Base-by-base conservation (phyloP, 2,888 invertebrate genomes). In the Embidobia sp. region DNA sequence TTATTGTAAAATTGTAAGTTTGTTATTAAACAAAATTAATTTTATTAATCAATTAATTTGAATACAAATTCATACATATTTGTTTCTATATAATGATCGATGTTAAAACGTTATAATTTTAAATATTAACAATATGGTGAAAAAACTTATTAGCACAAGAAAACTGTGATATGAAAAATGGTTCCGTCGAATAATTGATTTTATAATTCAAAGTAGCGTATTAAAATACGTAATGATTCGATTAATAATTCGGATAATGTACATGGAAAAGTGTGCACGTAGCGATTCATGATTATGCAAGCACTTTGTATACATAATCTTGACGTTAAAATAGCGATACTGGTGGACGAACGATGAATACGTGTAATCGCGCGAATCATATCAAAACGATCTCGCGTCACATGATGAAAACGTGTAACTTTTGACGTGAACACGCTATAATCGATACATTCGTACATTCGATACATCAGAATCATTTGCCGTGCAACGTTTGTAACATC, bases 241-340 rank as follows among this genome's bases (percentile, higher is more conserved):
- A 67, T 67, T 66, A 61, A 77, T 77, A 64, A 77, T 64, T 72
- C 64, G 72, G 44, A 70, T 66, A 70, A 76, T 66, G 49, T 16
- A 48, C 48, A 31, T 59, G 42, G 49, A 55, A 72, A 61, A 72
- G 64, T 42, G 29, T 15, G 72, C 61, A 29, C 61, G 72, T 48
- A 61, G 42, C 13, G 72, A 77, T 63, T 61, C 59, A 64, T 59
- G 61, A 66, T 74, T 74, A 69, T 78, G 77, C 63, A 59, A 53
- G 72, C 37, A 48, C 63, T 69, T 57, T 73, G 69, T 74, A 72
- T 73, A 73, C 57, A 73, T 57, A 73, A 72, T 78, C 69, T 74
- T 74, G 77, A 78, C 77, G 73, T 74, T 69, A 70, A 77, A 77
- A 78, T 64, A 78, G 63, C 77, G 73, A 78, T 78, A 67, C 26